Percentiles rank a stretch among this genome's conserved stretches.
These are phyloP conservation scores for Poeciliopsis gracilis DNA, from an alignment of 2,797 vertebrate species.

Conservation along the genomic window DNA sequence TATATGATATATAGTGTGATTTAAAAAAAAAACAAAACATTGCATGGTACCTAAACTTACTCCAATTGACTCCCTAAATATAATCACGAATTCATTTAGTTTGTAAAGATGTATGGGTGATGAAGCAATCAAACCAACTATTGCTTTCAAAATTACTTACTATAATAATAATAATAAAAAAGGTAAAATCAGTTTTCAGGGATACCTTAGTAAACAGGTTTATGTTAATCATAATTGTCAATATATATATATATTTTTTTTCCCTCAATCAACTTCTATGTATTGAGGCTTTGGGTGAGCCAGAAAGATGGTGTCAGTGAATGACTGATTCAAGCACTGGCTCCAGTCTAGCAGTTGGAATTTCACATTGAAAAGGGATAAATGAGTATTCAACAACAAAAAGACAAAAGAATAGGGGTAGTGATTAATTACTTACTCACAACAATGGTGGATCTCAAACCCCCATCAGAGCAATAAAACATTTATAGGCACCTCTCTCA, in stretches of 20 bases:
- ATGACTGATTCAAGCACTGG: not conserved
- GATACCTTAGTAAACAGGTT: not conserved
- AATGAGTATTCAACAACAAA: slow-evolving; percentile 12
- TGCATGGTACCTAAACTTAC: not conserved
- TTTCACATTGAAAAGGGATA: not conserved
- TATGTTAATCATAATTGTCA: not conserved
- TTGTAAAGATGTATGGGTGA: not conserved
- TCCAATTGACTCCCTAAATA: not conserved
- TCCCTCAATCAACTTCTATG: not conserved
- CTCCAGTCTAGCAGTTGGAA: not conserved
- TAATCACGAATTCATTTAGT: not conserved
- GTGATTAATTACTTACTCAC: slow-evolving; percentile 12
- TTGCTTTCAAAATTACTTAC: not conserved
- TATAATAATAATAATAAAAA: too few relatives aligned
- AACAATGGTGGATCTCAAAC: not conserved
- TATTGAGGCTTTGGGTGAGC: not conserved
- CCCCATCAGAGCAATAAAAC: slow-evolving; percentile 24
- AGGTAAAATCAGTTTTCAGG: not conserved
- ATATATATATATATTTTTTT: too few relatives aligned
- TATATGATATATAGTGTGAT: not conserved
- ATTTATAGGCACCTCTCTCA: slow-evolving; percentile 18
- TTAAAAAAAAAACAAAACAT: not conserved
- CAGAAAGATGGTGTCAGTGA: not conserved
- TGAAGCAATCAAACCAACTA: not conserved
- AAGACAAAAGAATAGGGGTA: not conserved